A percentile compares a stretch with the other conserved stretches of the same genome.
Evolutionary conservation across 2,113 vertebrate genomes (phyloP).

Genomic region (Pteronura brasiliensis): DNA sequence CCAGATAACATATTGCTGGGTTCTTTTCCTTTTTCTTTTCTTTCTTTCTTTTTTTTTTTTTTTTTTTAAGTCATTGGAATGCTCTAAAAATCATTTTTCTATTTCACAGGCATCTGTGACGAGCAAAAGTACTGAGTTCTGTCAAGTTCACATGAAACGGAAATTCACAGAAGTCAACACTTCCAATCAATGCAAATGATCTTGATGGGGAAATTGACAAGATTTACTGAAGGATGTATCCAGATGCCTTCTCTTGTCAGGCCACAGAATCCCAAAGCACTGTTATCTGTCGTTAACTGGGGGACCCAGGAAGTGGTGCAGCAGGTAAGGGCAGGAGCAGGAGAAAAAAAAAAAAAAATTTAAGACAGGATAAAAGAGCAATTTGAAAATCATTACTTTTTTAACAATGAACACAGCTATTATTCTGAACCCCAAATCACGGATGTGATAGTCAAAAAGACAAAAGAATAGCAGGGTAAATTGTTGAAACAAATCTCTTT

Average conservation of each 20-base stretch:
- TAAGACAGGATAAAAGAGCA: constrained; percentile 61
- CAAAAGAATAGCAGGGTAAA: constrained; percentile 64
- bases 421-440: constrained; percentile 54
- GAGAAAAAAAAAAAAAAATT: not conserved
- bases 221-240: not conserved
- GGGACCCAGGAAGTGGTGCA: not conserved
- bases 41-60: not conserved
- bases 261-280: constrained; percentile 37
- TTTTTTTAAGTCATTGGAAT: not conserved
- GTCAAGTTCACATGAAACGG: not conserved
- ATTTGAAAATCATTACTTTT: constrained; percentile 68
- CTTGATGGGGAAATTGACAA: constrained; percentile 37
- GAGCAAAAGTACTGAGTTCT: constrained; percentile 52
- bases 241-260: not conserved
- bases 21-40: constrained; percentile 31
- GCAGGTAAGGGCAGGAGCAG: not conserved
- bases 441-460: constrained; percentile 42
- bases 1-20: constrained; percentile 41
- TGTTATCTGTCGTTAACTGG: constrained; percentile 58
- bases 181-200: constrained; percentile 32
- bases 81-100: constrained; percentile 55
- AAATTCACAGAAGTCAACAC: constrained; percentile 70
- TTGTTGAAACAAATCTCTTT: constrained; percentile 75
- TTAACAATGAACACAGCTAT: constrained; percentile 66
- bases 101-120: constrained; percentile 22